These are phyloP conservation scores for Halcyon senegalensis DNA, from an alignment of 2,113 vertebrate species.

Conservation along the genomic window DNA sequence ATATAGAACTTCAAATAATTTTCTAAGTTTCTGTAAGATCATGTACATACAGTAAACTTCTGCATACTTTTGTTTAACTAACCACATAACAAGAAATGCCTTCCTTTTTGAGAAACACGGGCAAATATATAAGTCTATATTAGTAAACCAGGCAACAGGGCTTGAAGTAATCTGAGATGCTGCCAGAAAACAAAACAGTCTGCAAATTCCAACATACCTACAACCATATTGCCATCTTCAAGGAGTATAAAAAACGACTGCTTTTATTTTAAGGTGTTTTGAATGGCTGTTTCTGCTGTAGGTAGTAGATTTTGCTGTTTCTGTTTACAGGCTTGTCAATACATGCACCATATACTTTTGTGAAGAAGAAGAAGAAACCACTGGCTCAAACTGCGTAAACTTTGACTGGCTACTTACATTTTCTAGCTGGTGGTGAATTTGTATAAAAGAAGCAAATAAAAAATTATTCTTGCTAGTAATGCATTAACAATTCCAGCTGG, in stretches of 20 bases:
- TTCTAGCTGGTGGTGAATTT: neutral
- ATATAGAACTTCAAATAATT: no score
- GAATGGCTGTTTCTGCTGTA: neutral
- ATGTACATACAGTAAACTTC: no score
- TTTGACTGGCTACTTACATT: neutral
- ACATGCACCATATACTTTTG: neutral
- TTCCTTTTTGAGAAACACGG: no score
- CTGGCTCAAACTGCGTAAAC: neutral
- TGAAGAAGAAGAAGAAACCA: neutral
- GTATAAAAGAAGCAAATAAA: neutral
- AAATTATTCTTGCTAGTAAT: neutral
- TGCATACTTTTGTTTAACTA: no score
- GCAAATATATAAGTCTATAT: neutral
- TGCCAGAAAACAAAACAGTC: neutral
- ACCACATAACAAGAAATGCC: no score
- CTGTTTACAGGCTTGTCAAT: neutral
- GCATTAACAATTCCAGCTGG: neutral
- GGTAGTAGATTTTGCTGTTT: neutral
- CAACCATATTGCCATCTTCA: neutral
- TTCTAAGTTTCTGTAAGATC: no score
- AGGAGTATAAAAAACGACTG: neutral
- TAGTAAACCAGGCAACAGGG: neutral
- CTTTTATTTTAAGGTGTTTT: neutral
- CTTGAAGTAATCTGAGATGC: neutral
- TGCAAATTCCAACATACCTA: neutral